Conservation (phyloP, 2,888 invertebrate genomes). For the Smittia sp. region DNA sequence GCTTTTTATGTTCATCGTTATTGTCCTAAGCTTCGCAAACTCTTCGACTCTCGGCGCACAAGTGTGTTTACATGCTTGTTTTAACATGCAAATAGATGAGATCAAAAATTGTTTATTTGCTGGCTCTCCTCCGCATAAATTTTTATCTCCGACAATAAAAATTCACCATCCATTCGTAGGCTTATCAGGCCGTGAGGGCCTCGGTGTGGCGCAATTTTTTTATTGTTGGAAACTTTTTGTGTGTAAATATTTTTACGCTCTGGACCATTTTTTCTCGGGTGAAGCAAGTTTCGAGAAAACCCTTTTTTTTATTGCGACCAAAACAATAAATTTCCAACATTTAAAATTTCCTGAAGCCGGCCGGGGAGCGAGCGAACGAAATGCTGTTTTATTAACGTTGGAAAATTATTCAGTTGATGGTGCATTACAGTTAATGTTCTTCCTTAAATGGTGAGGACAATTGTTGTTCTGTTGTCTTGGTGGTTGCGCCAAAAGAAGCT, state of each 20-base stretch:
- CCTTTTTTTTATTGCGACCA: conserved; percentile 36
- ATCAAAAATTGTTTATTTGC: conserved; percentile 40
- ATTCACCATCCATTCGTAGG: conserved; percentile 37
- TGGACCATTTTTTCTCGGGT: conserved; percentile 29
- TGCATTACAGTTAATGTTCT: conserved; percentile 40
- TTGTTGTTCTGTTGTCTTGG: conserved; percentile 8
- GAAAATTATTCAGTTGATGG: conserved; percentile 32
- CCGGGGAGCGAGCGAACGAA: not conserved
- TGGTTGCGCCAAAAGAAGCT: not conserved
- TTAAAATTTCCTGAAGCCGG: conserved; percentile 23
- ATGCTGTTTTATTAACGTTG: not conserved
- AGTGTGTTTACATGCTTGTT: conserved; percentile 20
- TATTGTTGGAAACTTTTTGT: conserved; percentile 13
- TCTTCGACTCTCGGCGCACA: not conserved
- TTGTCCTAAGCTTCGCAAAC: not conserved
- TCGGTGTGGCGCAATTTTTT: not conserved
- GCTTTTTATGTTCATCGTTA: conserved; percentile 22
- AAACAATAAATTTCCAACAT: conserved; percentile 38
- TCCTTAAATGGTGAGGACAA: conserved; percentile 30
- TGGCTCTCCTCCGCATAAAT: conserved; percentile 21
- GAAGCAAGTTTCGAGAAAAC: conserved; percentile 19
- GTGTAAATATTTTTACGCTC: conserved; percentile 1
- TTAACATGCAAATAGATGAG: conserved; percentile 37
- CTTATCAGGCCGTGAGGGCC: conserved; percentile 27
- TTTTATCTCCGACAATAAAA: conserved; percentile 35